A percentile compares a stretch with the other conserved stretches of the same genome.
phyloP scores from a whole-genome alignment of 1,140 invertebrate genomes.

The Lineus longissimus region DNA sequence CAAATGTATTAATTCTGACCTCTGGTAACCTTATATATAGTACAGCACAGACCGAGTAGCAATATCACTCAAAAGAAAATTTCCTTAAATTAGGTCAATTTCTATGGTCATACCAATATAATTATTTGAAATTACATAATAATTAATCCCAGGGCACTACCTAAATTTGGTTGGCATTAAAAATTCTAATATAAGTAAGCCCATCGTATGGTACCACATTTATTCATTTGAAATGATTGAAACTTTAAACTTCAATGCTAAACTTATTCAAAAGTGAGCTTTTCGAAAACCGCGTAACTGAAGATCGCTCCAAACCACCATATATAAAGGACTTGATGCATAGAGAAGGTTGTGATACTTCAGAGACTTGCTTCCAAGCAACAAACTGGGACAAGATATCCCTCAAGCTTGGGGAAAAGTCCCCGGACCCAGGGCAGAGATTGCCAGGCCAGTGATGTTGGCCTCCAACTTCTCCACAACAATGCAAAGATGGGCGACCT shows the following conservation, averaged over 20 bases:
- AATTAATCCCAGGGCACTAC: no score
- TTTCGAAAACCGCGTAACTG: not conserved
- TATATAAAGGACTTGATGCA: not conserved
- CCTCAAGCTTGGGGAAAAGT: conserved; percentile 1
- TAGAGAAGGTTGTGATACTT: not conserved
- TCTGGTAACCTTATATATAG: no score
- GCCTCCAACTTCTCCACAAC: not conserved
- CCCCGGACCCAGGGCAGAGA: conserved; percentile 4
- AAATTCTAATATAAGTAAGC: no score
- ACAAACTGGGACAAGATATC: not conserved
- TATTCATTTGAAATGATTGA: not conserved
- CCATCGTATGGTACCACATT: no score
- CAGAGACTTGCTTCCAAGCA: not conserved
- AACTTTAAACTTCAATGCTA: no score
- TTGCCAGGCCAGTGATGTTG: not conserved
- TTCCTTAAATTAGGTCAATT: no score
- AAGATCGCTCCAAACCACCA: not conserved
- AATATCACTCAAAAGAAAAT: no score
- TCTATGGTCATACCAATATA: no score
- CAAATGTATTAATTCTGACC: not conserved
- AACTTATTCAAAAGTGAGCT: no score
- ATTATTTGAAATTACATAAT: no score
- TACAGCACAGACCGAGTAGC: no score
- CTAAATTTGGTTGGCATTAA: no score
- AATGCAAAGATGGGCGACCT: not conserved